A percentile compares a stretch with the other conserved stretches of the same genome.
Evolutionary conservation across 2,797 vertebrate genomes (phyloP).

Genomic region (Glyptemys insculpta): DNA sequence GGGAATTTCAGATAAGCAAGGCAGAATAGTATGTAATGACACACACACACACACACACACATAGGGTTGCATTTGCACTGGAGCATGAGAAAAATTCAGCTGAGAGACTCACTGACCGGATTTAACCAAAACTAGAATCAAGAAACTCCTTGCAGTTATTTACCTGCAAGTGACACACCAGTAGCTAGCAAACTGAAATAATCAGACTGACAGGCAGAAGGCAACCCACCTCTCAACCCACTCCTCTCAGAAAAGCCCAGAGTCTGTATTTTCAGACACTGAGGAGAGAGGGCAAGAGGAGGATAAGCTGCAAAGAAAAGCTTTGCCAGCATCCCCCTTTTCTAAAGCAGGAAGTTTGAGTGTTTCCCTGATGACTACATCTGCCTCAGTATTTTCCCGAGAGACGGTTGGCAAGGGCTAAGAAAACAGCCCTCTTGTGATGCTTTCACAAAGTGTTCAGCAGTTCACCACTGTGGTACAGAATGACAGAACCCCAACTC

Average conservation of each 20-base stretch:
- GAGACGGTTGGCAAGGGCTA: constrained; percentile 45
- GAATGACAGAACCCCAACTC: neutral
- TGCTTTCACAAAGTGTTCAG: constrained; percentile 17
- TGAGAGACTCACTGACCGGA: constrained; percentile 15
- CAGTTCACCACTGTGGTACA: constrained; percentile 17
- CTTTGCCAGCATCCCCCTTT: constrained; percentile 31
- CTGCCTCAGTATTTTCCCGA: constrained; percentile 8
- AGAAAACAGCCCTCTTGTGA: neutral
- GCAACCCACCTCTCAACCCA: neutral
- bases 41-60: neutral
- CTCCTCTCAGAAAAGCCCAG: neutral
- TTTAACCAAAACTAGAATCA: neutral
- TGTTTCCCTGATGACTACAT: constrained; percentile 9
- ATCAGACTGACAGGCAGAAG: neutral
- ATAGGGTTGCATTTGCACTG: neutral
- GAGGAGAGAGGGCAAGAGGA: neutral
- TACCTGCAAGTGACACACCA: neutral
- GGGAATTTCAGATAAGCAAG: neutral
- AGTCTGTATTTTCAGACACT: neutral
- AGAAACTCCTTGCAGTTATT: neutral
- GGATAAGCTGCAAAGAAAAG: constrained; percentile 48
- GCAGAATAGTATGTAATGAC: neutral
- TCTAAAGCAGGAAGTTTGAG: constrained; percentile 17
- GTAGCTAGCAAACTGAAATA: neutral
- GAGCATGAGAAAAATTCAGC: neutral